phyloP scores from a whole-genome alignment of 2,888 invertebrate species.

The Artemia sinica region DNA sequence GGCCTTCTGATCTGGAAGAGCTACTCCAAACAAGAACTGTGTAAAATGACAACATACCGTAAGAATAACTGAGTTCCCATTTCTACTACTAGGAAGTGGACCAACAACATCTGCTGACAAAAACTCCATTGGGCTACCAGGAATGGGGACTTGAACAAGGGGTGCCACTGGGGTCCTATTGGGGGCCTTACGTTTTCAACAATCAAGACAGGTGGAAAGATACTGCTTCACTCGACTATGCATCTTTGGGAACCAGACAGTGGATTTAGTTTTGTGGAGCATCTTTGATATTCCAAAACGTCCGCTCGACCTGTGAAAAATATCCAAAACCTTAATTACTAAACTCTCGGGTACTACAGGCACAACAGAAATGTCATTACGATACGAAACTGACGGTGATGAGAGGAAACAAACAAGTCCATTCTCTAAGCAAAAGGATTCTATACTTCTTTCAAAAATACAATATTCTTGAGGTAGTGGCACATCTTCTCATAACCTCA shows the following conservation, averaged over 20 bases:
- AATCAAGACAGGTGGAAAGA: not conserved
- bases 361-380: too few species aligned
- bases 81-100: not conserved
- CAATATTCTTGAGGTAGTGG: too few species aligned
- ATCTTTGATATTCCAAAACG: too few species aligned
- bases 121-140: not conserved
- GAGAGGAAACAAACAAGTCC: too few species aligned
- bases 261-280: not conserved
- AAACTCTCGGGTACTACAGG: too few species aligned
- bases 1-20: constrained; percentile 9
- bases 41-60: constrained; percentile 9
- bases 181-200: not conserved
- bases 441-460: too few species aligned
- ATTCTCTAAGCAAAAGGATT: too few species aligned
- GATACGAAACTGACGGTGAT: too few species aligned
- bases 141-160: not conserved
- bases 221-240: not conserved
- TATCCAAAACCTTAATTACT: too few species aligned
- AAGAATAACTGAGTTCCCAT: not conserved
- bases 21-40: not conserved
- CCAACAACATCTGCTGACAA: not conserved
- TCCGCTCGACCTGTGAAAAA: too few species aligned
- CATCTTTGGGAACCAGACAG: not conserved
- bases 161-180: not conserved
- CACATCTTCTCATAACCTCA: too few species aligned